Evolutionary conservation across 2,113 vertebrate genomes (phyloP).

Genomic region (Gorsachius goisagi): DNA sequence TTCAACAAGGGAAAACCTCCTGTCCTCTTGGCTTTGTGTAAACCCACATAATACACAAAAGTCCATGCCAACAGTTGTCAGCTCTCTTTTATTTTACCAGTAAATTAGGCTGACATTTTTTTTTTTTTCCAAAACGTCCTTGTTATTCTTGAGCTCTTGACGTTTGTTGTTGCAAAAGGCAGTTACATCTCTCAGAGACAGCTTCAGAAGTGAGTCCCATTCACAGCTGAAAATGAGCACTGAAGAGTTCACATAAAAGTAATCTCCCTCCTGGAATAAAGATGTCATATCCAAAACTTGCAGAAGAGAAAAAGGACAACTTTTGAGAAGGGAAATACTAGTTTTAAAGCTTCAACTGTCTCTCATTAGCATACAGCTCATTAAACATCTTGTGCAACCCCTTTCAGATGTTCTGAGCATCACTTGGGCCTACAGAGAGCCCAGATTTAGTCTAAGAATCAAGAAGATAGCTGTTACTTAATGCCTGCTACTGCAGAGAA

Average conservation of each 20-base stretch:
- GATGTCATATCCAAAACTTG: background rate
- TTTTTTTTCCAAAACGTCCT: background rate
- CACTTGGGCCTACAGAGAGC: background rate
- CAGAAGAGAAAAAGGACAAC: background rate
- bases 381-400: background rate
- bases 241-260: background rate
- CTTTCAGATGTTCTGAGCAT: background rate
- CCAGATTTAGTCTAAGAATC: background rate
- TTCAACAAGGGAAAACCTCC: background rate
- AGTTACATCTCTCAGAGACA: background rate
- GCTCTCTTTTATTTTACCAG: background rate
- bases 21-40: background rate
- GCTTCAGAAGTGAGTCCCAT: background rate
- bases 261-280: background rate
- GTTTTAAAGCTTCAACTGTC: background rate
- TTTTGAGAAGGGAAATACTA: background rate
- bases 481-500: background rate
- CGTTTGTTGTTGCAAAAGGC: background rate
- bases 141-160: background rate
- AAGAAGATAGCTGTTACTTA: background rate
- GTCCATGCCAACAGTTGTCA: background rate
- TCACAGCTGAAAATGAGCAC: background rate
- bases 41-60: background rate
- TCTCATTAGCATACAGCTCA: background rate
- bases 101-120: background rate